Conservation (phyloP, 2,113 vertebrate species). For the Puffinus mauretanicus region DNA sequence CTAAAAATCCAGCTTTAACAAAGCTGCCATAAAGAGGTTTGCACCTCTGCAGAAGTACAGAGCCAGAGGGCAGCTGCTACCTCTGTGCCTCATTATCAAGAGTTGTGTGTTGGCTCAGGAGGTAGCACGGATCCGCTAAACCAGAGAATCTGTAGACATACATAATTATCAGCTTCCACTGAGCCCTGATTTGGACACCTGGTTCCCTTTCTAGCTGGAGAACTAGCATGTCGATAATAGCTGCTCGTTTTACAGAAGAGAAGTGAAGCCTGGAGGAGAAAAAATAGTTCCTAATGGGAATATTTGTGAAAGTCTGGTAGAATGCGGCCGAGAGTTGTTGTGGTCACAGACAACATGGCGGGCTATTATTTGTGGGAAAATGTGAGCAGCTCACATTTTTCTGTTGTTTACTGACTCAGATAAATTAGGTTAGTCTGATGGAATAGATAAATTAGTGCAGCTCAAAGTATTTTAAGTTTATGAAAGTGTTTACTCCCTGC, state of each 20-base stretch:
- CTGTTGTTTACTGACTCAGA: neutral
- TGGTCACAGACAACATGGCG: neutral
- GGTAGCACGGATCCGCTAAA: neutral
- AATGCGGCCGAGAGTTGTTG: neutral
- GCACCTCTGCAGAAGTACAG: neutral
- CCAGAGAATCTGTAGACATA: neutral
- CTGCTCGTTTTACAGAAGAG: neutral
- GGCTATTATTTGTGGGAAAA: neutral
- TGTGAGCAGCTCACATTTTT: neutral
- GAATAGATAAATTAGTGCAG: neutral
- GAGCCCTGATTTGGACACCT: neutral
- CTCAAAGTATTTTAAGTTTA: constrained; percentile 15
- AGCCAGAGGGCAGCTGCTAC: constrained; percentile 28
- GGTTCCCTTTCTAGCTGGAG: neutral
- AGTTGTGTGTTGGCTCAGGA: neutral
- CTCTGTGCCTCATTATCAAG: constrained; percentile 7
- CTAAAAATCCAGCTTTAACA: neutral
- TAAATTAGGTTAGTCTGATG: constrained; percentile 1
- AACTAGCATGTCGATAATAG: neutral
- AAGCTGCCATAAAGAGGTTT: neutral
- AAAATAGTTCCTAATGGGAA: neutral
- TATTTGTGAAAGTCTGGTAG: neutral
- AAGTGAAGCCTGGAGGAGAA: neutral
- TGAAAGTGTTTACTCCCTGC: neutral
- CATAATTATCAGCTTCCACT: neutral